phyloP scores from a whole-genome alignment of 2,888 invertebrate genomes.

The Sphaerophoria taeniata region DNA sequence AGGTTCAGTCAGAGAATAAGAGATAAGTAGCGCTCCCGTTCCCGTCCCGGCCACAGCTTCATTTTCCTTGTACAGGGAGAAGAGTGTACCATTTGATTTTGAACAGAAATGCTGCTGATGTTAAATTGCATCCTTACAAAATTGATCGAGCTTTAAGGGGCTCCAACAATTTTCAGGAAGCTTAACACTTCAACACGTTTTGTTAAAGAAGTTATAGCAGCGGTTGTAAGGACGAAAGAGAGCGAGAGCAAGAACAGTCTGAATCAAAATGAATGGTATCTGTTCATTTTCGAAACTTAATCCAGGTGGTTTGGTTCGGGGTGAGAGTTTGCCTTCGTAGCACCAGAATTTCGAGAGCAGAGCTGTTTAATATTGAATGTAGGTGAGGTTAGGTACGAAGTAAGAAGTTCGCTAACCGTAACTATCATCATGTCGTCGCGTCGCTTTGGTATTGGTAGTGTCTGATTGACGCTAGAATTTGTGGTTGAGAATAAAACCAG shows the following conservation, averaged over 20 bases:
- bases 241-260: not conserved
- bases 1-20: conserved; percentile 26
- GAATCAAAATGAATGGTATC: conserved; percentile 63
- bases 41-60: not conserved
- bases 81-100: conserved; percentile 25
- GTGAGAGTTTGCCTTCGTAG: not conserved
- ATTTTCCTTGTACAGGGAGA: not conserved
- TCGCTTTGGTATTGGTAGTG: conserved; percentile 36
- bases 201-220: conserved; percentile 34
- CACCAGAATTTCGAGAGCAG: not conserved
- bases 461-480: conserved; percentile 53
- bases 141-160: conserved; percentile 72
- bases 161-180: conserved; percentile 67
- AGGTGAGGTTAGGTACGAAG: conserved; percentile 21
- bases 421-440: conserved; percentile 34
- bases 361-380: conserved; percentile 45
- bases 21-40: conserved; percentile 52
- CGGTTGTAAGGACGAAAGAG: not conserved
- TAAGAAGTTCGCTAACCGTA: conserved; percentile 33
- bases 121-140: conserved; percentile 68
- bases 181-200: conserved; percentile 74
- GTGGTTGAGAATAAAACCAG: conserved; percentile 63
- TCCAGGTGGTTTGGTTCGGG: conserved; percentile 63
- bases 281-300: conserved; percentile 70
- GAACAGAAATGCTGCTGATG: conserved; percentile 56